These are phyloP conservation scores for Bombyx mandarina DNA, from an alignment of 1,140 invertebrate genomes.

Conservation along the genomic window DNA sequence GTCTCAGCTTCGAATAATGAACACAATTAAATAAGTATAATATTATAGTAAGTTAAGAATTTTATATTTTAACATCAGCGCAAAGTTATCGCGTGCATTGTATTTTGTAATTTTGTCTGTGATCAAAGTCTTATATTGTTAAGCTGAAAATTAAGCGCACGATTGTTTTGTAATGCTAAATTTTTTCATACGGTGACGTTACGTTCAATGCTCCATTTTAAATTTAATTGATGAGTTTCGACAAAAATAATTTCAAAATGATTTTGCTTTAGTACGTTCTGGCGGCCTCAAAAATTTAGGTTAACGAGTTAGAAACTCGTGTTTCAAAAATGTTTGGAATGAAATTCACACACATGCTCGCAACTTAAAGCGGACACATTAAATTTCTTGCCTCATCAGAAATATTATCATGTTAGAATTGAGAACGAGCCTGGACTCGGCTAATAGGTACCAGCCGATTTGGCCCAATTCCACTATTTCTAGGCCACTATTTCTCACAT, in stretches of 20 bases:
- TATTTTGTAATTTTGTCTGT: constrained; percentile 68
- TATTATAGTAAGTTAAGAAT: constrained; percentile 60
- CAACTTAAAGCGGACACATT: neutral
- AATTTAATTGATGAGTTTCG: neutral
- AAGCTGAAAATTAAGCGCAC: constrained; percentile 58
- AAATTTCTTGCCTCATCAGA: no score
- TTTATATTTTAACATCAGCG: constrained; percentile 63
- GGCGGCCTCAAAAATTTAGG: neutral
- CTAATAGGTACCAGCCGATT: no score
- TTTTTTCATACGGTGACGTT: constrained; percentile 33
- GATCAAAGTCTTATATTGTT: constrained; percentile 69
- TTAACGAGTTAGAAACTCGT: neutral
- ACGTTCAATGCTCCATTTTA: constrained; percentile 8
- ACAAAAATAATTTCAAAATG: neutral
- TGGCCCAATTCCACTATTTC: no score
- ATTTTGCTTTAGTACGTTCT: neutral
- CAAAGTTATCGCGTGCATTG: constrained; percentile 48
- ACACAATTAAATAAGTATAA: constrained; percentile 54
- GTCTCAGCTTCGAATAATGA: constrained; percentile 54
- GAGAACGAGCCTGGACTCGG: no score
- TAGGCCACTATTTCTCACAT: no score
- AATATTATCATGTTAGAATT: no score
- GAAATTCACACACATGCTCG: neutral
- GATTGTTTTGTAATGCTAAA: constrained; percentile 21
- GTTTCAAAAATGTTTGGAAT: neutral